Evolutionary conservation across 2,888 invertebrate genomes (phyloP), one percentile per base, ranked within the genome.

Genomic region (Copidosoma aretas): DNA sequence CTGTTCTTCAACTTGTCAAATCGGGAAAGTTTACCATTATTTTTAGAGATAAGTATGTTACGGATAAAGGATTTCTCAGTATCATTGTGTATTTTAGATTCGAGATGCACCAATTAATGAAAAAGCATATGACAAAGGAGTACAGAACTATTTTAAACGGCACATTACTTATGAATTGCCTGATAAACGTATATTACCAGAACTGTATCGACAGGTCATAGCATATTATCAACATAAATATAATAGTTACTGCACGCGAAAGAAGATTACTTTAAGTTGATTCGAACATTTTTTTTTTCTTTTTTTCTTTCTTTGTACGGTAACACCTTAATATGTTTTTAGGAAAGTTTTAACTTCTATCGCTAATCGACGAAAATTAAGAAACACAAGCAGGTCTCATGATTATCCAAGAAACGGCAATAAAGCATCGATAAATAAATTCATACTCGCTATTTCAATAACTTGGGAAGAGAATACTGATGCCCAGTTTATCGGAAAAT

Each of bases 211-310:
- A 54, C 73, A 75, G 24, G 78, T 79, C 2, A 73, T 32, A 17
- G 68, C 67, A 15, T 76, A 79, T 73, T 78, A 80, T 66, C 71
- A 46, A 10, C 79, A 81, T 67, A 72, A 73, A 22, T 76, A 79
- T 61, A 81, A 79, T 67, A 65, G 25, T 52, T 80, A 80, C 67
- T 81, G 80, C 68, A 59, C 79, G 73, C 69, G 78, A 32, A 10
- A 72, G 14, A 63, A 66, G 62, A 67, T 57, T 77, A 77, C 66
- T n/a, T n/a, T n/a, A n/a, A n/a, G n/a, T n/a, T 69, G 76, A 41
- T 77, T 78, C 66, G 74, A 71, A 25, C n/a, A n/a, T n/a, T n/a
- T n/a, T n/a, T n/a, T n/a, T n/a, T n/a, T n/a, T n/a, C n/a, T n/a
- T n/a, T n/a, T n/a, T n/a, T n/a, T n/a, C n/a, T 76, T 77, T 68